Evolutionary conservation across 2,888 invertebrate species (phyloP).

Genomic region (Synergus gifuensis): DNA sequence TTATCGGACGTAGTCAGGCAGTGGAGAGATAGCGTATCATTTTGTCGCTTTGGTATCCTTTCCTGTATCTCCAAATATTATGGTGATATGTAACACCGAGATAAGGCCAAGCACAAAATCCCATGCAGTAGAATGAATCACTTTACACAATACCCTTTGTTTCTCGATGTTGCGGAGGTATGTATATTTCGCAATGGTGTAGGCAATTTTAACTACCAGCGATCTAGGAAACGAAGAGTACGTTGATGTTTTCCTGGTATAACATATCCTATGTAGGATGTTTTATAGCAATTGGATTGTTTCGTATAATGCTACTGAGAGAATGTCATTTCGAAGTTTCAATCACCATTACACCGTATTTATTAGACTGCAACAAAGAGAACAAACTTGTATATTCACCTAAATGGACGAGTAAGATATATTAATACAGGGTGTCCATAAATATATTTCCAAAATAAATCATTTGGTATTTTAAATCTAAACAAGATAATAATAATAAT

Average conservation of each 20-base stretch:
- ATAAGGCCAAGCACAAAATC: constrained; percentile 7
- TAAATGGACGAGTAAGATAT: too few species aligned
- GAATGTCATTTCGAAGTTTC: neutral
- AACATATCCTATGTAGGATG: neutral
- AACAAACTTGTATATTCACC: too few species aligned
- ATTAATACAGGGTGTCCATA: too few species aligned
- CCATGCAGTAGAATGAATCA: neutral
- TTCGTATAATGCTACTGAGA: neutral
- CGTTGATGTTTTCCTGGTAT: neutral
- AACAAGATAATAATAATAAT: too few species aligned
- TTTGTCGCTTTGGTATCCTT: constrained; percentile 7
- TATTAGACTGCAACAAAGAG: neutral
- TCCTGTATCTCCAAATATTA: neutral
- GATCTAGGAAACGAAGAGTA: neutral
- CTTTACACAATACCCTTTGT: neutral
- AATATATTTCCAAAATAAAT: too few species aligned
- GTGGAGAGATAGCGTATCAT: constrained; percentile 7
- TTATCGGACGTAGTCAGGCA: constrained; percentile 7
- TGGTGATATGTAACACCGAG: neutral
- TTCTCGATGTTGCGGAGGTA: neutral
- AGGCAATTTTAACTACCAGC: neutral
- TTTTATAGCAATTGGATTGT: neutral
- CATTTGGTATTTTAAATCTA: too few species aligned
- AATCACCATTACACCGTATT: neutral
- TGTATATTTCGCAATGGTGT: neutral